Base-by-base conservation (phyloP, 2,113 vertebrate species). In the Columba janthina region DNA sequence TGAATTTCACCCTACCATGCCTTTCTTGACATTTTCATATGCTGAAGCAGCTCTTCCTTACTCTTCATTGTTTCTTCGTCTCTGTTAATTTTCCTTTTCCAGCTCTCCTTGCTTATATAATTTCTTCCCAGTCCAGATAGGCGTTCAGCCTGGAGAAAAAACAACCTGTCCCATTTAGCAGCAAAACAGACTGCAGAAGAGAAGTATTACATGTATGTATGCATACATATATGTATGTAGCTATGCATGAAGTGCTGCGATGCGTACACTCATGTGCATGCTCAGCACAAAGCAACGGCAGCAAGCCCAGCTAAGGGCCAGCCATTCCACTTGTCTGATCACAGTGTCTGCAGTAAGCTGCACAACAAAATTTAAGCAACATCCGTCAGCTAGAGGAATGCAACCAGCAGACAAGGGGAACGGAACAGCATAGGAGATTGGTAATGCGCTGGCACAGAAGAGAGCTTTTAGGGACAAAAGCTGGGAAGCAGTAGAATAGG, bases 361-460 rank as follows among this genome's bases (percentile, higher is more conserved):
- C 67, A 21, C 70, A 83, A 75, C n/a, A 75, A 95, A 90, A 96
- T 95, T 90, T 77, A 97, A 93, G 93, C 56, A 92, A 69, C 65
- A 38, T 7, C 42, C 1, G 0, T 73, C 93, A 91, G 70, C 71
- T 32, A 74, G 58, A 88, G 57, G 86, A 95, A 93, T 75, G 89
- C 58, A 73, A 89, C 62, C 54, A 65, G 71, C 58, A 74, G 51
- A 73, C 1, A 2, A 71, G 70, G 83, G 67, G 67, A 58, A 32
- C 42, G 32, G 20, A 83, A 56, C n/a, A 88, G 66, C 40, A 80
- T 51, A 32, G 15, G 16, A 64, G 12, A 75, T 8, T 13, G 53
- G 32, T 42, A 81, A 85, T 3, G 12, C 2, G 1, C 26, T n/a
- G 65, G 74, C 75, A 88, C 17, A 44, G 46, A 62, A 87, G 48